Base-by-base conservation (phyloP, 2,113 vertebrate species). In the Alaudala cheleensis region DNA sequence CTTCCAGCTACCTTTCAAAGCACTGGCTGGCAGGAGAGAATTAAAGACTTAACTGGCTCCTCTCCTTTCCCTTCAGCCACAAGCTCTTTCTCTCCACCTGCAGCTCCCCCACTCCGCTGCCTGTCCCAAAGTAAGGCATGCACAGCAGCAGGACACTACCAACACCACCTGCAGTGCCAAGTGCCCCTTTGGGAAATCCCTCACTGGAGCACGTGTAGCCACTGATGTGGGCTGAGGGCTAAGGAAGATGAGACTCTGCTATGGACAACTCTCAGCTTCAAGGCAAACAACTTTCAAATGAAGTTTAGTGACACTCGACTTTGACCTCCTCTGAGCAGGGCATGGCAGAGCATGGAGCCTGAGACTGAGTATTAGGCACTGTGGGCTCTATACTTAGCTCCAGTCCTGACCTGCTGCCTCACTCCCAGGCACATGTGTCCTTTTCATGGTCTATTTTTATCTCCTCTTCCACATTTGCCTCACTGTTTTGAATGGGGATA, bases 1-100 rank as follows among this genome's bases (percentile, higher is more conserved):
- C 71, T 77, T 89, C 66, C 56, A 82, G 62, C 39, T 73, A 50
- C 67, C 54, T 69, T 92, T 80, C 86, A 88, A 94, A 92, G 79
- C 79, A 77, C 34, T 57, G 83, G 57, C 91, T 90, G 74, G 82
- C 54, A 88, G 65, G 40, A 91, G 45, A 65, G 37, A 87, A 92
- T 34, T 72, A 12, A 92, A 93, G 66, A 57, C 20, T 3, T 45
- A 79, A 85, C 66, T 76, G 89, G 53, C 87, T 91, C 70, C 66
- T 66, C 81, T 82, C 84, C 84, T 40, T 51, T 60, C 71, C 58
- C 81, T 82, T 76, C 47, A 85, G 71, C 78, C 90, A 80, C 10
- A 5, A 1, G 0, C 57, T 84, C 64, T n/a, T 84, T 29, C 56
- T 89, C 79, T 89, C 62, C 47, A 49, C 42, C 42, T 67, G 33